Base-by-base conservation (phyloP, 2,113 vertebrate genomes). In the Machaerirhynchus nigripectus region DNA sequence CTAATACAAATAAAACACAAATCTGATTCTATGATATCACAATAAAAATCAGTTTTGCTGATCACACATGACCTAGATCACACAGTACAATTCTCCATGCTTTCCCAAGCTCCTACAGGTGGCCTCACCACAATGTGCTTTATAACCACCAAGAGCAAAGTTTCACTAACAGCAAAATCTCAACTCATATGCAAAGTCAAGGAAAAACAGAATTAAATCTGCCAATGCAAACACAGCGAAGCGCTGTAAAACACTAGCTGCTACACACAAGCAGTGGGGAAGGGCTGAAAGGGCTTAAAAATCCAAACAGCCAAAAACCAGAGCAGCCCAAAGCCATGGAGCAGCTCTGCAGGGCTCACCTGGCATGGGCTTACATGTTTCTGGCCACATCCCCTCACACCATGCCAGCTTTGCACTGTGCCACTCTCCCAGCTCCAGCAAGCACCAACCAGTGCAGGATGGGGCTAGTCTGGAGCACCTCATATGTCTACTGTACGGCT, bases 331-430 rank as follows among this genome's bases (percentile, higher is more conserved):
- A 79, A 49, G 55, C 35, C 31, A 24, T 2, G 14, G 26, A 40
- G 74, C 42, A 63, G 74, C 49, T 68, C 63, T 10, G 42, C 24
- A 24, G 2, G 3, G 40, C 50, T 70, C 56, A 26, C 10, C 42
- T 15, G 21, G 28, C 28, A 67, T 12, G 5, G 15, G 5, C 35
- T 39, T 4, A 19, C 19, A 4, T 0, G 0, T 37, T 50, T 15
- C 65, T 39, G 67, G 56, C 39, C 33, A 11, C 9, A 12, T 3
- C 12, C 9, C 20, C 37, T 39, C 4, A 11, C 3, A 3, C 5
- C 1, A 2, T 5, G 30, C 31, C 52, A 90, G 65, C 22, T 75
- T 53, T 49, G 28, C n/a, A 11, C 33, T 6, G 15, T 4, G 69
- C 18, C 67, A 20, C 57, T 15, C 52, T 42, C 28, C 3, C 44